phyloP scores from a whole-genome alignment of 2,113 vertebrate species.

The Oophaga pumilio region DNA sequence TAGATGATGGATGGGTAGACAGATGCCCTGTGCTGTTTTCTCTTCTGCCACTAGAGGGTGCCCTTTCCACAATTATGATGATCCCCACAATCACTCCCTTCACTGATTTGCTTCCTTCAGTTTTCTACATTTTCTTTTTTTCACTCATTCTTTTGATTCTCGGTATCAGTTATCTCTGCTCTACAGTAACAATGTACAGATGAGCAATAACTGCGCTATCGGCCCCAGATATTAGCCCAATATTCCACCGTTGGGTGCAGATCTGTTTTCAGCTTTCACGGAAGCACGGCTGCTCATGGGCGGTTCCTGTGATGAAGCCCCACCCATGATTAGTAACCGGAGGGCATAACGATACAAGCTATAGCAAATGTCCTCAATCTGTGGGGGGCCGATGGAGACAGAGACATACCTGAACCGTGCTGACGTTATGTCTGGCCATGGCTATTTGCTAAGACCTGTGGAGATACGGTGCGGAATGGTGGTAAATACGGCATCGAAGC shows the following conservation, averaged over 20 bases:
- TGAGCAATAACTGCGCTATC: too few relatives aligned
- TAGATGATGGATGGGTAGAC: too few relatives aligned
- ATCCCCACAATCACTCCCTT: neutral
- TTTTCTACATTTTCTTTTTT: neutral
- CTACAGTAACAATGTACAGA: neutral
- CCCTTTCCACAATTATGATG: neutral
- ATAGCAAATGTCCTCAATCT: too few relatives aligned
- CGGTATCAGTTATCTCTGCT: neutral
- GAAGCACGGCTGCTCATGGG: neutral
- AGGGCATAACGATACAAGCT: too few relatives aligned
- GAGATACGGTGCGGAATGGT: too few relatives aligned
- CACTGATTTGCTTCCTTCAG: neutral
- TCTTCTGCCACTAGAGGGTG: constrained; percentile 4
- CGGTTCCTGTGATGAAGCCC: neutral
- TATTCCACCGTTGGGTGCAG: neutral
- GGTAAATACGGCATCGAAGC: too few relatives aligned
- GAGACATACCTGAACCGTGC: neutral
- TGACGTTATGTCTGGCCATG: too few relatives aligned
- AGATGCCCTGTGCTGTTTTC: neutral
- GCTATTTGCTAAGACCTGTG: too few relatives aligned
- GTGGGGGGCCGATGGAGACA: too few relatives aligned
- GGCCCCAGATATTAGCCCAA: neutral
- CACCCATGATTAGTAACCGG: neutral
- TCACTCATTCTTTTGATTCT: neutral
- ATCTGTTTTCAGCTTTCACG: neutral